A percentile compares a stretch with the other conserved stretches of the same genome.
These are phyloP conservation scores for Eptesicus fuscus DNA, from an alignment of 2,113 vertebrate genomes.

Conservation along the genomic window DNA sequence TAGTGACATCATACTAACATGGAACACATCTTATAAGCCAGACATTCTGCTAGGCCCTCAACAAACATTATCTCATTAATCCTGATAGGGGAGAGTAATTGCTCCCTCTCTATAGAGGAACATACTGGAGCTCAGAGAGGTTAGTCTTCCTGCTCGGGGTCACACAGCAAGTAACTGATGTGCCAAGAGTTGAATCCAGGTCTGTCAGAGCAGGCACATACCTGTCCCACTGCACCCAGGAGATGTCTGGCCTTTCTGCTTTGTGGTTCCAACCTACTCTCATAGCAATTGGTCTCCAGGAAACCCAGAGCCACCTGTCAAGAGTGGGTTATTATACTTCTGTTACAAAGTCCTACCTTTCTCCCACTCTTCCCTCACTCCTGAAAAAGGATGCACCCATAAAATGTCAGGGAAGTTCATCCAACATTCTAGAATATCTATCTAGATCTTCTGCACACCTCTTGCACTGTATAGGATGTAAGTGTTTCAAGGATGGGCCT, in stretches of 20 bases:
- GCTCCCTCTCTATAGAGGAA: background rate
- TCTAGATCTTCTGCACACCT: background rate
- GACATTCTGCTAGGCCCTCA: background rate
- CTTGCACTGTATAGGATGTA: too few relatives aligned
- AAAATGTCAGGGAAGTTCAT: background rate
- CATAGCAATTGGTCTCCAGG: background rate
- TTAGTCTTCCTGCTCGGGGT: background rate
- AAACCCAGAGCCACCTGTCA: background rate
- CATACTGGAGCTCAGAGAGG: background rate
- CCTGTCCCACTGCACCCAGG: background rate
- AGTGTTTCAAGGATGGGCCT: background rate
- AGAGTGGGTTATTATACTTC: background rate
- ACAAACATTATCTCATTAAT: background rate
- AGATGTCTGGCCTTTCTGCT: background rate
- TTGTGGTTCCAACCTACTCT: background rate
- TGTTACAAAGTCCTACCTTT: background rate
- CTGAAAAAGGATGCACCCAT: background rate
- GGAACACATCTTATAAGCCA: background rate
- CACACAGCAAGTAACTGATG: background rate
- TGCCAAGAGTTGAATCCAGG: background rate
- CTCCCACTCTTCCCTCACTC: background rate
- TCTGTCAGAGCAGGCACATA: background rate
- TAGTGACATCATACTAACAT: background rate
- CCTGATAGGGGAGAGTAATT: background rate
- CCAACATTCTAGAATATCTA: background rate